Evolutionary conservation across 2,113 vertebrate species (phyloP).

Genomic region (Oriolus oriolus): DNA sequence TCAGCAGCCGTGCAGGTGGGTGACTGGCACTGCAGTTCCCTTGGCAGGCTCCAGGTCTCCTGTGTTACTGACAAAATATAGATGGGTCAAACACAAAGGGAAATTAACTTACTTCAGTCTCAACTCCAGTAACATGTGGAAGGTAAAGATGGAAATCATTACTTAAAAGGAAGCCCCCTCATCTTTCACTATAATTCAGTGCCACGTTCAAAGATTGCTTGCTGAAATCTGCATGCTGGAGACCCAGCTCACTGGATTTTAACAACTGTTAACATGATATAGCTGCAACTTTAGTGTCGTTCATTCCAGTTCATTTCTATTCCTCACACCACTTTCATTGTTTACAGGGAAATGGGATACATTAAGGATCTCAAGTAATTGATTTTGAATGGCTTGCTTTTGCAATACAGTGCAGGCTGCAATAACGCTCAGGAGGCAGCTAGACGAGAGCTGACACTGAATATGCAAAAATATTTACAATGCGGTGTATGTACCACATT

Average conservation of each 20-base stretch:
- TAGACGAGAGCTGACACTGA: background rate
- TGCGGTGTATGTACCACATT: background rate
- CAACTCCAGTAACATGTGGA: background rate
- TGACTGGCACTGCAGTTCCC: background rate
- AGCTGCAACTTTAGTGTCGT: background rate
- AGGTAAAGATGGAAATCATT: background rate
- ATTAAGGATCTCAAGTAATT: background rate
- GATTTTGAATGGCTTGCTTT: background rate
- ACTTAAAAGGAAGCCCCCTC: background rate
- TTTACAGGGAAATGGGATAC: background rate
- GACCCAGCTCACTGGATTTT: background rate
- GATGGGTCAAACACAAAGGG: background rate
- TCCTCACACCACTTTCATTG: background rate
- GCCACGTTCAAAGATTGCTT: background rate
- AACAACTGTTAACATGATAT: background rate
- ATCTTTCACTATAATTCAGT: background rate
- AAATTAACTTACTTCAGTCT: background rate
- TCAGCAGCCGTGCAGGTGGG: background rate
- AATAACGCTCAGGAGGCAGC: background rate
- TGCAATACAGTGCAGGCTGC: background rate
- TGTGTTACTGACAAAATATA: background rate
- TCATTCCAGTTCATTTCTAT: background rate
- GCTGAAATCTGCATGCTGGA: fast-evolving
- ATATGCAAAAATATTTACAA: background rate
- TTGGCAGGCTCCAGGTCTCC: background rate